Conservation (phyloP, 2,113 vertebrate species). For the Piprites chloris region DNA sequence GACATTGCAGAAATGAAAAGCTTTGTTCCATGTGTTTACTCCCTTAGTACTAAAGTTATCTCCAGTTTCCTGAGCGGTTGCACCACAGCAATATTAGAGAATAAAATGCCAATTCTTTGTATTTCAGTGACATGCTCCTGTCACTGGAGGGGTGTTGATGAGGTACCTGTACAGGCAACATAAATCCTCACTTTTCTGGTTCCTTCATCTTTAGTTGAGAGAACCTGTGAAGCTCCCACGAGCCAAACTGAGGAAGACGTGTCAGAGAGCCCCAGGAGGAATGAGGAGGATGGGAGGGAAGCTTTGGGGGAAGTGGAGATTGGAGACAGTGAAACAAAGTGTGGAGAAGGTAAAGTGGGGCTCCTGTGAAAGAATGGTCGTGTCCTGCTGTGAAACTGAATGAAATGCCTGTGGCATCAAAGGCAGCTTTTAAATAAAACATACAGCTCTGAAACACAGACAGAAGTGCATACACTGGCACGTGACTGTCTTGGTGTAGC, state of each 20-base stretch:
- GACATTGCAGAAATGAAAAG: neutral
- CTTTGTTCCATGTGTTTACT: neutral
- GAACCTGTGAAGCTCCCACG: neutral
- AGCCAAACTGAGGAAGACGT: neutral
- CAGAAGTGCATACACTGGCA: neutral
- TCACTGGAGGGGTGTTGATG: neutral
- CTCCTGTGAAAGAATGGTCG: neutral
- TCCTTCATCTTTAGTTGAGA: neutral
- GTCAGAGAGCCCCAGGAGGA: neutral
- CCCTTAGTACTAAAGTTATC: neutral
- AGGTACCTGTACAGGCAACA: neutral
- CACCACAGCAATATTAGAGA: neutral
- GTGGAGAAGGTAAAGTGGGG: conserved; percentile 15
- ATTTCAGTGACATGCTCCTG: neutral
- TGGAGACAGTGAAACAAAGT: neutral
- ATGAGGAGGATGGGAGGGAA: neutral
- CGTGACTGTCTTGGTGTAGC: neutral
- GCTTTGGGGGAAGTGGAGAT: neutral
- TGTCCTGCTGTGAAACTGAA: neutral
- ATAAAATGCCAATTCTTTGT: neutral
- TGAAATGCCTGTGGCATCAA: neutral
- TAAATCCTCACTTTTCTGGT: neutral
- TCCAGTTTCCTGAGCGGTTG: neutral
- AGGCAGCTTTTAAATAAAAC: neutral
- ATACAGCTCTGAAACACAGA: neutral